These are phyloP conservation scores for Phymatocera aterrima DNA, from an alignment of 2,888 invertebrate genomes.

Conservation along the genomic window DNA sequence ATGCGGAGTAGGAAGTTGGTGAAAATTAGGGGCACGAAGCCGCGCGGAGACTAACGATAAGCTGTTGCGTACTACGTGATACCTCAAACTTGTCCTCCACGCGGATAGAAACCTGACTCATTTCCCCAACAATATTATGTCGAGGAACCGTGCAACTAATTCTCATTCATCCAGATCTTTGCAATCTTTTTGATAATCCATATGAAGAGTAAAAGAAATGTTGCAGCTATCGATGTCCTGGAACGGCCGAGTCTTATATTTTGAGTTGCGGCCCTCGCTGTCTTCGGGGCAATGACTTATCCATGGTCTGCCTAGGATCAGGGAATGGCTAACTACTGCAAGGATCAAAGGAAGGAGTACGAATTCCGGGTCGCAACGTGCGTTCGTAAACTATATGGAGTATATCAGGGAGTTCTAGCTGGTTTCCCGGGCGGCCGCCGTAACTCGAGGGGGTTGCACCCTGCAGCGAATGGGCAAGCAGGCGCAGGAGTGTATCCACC, in stretches of 20 bases:
- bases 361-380: constrained; percentile 44
- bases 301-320: constrained; percentile 11
- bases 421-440: constrained; percentile 65
- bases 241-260: constrained; percentile 14
- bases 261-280: constrained; percentile 13
- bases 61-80: neutral
- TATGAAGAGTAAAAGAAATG: neutral
- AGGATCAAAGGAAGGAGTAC: constrained; percentile 42
- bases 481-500: constrained; percentile 70
- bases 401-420: constrained; percentile 59
- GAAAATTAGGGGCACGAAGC: neutral
- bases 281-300: constrained; percentile 35
- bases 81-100: neutral
- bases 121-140: neutral
- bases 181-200: neutral
- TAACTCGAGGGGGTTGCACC: constrained; percentile 50
- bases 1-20: constrained; percentile 1
- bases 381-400: constrained; percentile 68
- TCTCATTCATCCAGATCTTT: neutral
- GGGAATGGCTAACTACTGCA: constrained; percentile 14
- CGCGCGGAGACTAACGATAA: constrained; percentile 7
- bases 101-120: neutral
- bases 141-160: neutral
- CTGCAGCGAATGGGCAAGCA: constrained; percentile 53
- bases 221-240: neutral